phyloP scores from a whole-genome alignment of 1,140 invertebrate genomes.

The Trissolcus basalis region DNA sequence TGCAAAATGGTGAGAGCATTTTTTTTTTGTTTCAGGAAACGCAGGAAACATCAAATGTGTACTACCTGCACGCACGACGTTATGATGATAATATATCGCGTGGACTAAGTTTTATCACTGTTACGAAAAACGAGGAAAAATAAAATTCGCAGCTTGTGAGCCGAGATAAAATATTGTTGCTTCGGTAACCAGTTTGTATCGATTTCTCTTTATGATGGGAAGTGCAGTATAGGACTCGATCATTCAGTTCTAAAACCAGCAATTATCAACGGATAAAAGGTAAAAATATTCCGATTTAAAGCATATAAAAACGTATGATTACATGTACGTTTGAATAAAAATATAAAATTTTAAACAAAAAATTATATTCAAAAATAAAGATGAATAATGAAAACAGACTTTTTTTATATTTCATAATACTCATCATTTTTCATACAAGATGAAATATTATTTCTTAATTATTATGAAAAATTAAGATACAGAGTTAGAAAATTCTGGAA shows the following conservation, averaged over 20 bases:
- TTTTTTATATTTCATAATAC: too few relatives aligned
- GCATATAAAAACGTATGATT: too few relatives aligned
- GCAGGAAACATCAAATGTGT: constrained; percentile 18
- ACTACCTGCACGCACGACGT: constrained; percentile 1
- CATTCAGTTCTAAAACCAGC: neutral
- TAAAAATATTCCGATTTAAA: too few relatives aligned
- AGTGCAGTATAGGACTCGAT: neutral
- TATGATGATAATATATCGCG: constrained; percentile 21
- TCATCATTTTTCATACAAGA: too few relatives aligned
- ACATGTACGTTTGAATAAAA: too few relatives aligned
- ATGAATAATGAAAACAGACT: too few relatives aligned
- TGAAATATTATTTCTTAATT: too few relatives aligned
- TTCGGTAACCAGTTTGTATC: constrained; percentile 10
- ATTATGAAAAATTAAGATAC: too few relatives aligned
- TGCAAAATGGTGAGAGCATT: too few relatives aligned
- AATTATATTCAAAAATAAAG: too few relatives aligned
- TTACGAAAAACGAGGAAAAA: constrained; percentile 6
- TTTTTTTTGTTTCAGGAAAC: neutral
- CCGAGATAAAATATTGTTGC: constrained; percentile 15
- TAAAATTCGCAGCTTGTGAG: constrained; percentile 28
- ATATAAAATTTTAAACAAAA: too few relatives aligned
- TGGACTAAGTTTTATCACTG: constrained; percentile 6
- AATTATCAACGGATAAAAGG: neutral
- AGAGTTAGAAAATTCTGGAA: too few relatives aligned
- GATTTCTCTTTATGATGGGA: neutral